These are phyloP conservation scores for Kuschelorhynchus macadamiae DNA, from an alignment of 2,888 invertebrate species.

Conservation along the genomic window DNA sequence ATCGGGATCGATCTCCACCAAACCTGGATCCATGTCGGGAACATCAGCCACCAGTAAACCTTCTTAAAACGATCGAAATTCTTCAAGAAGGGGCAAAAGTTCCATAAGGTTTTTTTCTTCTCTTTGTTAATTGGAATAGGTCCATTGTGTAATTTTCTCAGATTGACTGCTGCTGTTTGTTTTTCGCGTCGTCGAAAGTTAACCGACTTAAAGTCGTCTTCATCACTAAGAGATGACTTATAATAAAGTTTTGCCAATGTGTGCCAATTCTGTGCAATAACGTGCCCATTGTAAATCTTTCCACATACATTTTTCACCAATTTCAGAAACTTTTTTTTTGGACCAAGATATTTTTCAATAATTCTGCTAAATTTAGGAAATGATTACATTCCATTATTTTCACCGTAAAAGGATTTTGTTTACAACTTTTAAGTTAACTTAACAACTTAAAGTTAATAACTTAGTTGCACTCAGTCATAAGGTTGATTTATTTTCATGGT, in stretches of 20 bases:
- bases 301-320: no score
- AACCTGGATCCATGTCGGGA: constrained; percentile 1
- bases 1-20: constrained; percentile 8
- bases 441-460: background rate
- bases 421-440: background rate
- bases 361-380: constrained; percentile 5
- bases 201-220: background rate
- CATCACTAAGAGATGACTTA: no score
- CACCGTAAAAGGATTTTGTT: background rate
- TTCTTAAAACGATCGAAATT: constrained; percentile 5
- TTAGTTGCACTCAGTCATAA: background rate
- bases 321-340: no score
- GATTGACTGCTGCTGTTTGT: background rate
- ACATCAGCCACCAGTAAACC: background rate
- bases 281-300: no score
- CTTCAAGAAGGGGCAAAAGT: background rate
- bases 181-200: background rate
- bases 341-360: background rate
- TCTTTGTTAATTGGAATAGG: constrained; percentile 3
- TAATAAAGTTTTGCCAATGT: no score
- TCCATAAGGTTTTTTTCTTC: constrained; percentile 4
- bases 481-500: constrained; percentile 7
- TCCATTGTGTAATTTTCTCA: background rate
- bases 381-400: constrained; percentile 3
- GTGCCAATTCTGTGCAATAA: no score